These are phyloP conservation scores for Microctonus brassicae DNA, from an alignment of 2,888 invertebrate species.

Conservation along the genomic window DNA sequence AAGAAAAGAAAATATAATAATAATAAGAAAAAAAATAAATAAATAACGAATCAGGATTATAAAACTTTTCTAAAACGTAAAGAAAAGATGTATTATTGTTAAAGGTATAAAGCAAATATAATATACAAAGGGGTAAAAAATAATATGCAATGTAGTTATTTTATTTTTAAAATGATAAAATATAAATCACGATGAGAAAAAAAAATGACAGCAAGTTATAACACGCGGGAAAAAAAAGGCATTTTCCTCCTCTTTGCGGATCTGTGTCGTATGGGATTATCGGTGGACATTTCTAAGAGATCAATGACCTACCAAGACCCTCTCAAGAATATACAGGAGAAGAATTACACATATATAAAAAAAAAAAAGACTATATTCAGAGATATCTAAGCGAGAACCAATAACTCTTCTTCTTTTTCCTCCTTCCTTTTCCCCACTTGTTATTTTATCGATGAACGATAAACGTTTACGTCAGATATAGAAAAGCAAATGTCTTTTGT, in stretches of 20 bases:
- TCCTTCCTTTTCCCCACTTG: neutral
- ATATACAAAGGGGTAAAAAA: neutral
- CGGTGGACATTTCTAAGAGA: slow-evolving; percentile 36
- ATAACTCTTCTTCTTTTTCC: slow-evolving; percentile 19
- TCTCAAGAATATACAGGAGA: neutral
- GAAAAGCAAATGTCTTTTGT: slow-evolving; percentile 5
- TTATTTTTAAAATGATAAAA: slow-evolving; percentile 43
- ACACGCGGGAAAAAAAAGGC: neutral
- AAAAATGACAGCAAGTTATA: slow-evolving; percentile 13
- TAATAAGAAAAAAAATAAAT: neutral
- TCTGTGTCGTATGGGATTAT: slow-evolving; percentile 31
- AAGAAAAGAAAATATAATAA: neutral
- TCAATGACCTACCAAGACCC: slow-evolving; percentile 30
- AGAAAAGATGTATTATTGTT: neutral
- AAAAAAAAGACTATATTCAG: neutral
- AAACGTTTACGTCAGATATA: slow-evolving; percentile 20
- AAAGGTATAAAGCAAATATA: neutral
- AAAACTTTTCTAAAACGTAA: neutral
- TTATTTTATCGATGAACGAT: slow-evolving; percentile 18
- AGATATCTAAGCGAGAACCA: slow-evolving; percentile 24
- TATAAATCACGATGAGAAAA: slow-evolving; percentile 49
- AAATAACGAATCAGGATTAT: neutral
- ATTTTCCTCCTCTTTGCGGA: neutral
- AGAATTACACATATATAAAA: neutral
- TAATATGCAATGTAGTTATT: neutral